These are phyloP conservation scores for Dicrostonyx torquatus DNA, from an alignment of 2,797 vertebrate genomes.

Conservation along the genomic window DNA sequence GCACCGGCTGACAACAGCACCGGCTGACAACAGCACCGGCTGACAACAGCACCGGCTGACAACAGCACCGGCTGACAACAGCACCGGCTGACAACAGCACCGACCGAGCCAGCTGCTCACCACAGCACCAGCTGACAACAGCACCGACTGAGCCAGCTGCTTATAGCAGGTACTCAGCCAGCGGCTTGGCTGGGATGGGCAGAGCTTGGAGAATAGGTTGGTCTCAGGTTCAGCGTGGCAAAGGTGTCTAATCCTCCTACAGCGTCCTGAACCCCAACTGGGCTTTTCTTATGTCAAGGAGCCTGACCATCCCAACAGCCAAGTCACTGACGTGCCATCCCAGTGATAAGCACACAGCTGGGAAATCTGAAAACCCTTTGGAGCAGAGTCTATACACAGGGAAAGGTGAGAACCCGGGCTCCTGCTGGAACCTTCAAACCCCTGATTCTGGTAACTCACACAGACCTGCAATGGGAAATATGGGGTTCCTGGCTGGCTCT, in stretches of 20 bases:
- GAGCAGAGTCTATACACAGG: not conserved
- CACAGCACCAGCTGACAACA: no score
- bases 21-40: no score
- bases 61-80: not conserved
- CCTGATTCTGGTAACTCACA: not conserved
- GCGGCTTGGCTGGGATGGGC: not conserved
- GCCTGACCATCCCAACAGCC: rapidly evolving
- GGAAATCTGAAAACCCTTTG: not conserved
- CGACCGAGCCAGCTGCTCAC: no score
- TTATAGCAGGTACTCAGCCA: not conserved
- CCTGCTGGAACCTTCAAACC: not conserved
- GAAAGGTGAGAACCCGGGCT: not conserved
- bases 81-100: no score
- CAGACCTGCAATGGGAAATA: not conserved
- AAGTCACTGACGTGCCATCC: rapidly evolving
- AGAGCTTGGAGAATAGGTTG: not conserved
- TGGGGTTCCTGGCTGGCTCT: not conserved
- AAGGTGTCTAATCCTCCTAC: rapidly evolving
- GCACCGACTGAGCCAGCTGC: no score
- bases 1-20: no score
- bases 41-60: no score
- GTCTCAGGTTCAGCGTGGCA: no score
- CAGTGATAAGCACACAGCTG: not conserved
- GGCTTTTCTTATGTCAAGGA: not conserved
- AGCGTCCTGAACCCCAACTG: not conserved